These are phyloP conservation scores for Neotoma lepida DNA, from an alignment of 2,113 vertebrate species.

Conservation along the genomic window DNA sequence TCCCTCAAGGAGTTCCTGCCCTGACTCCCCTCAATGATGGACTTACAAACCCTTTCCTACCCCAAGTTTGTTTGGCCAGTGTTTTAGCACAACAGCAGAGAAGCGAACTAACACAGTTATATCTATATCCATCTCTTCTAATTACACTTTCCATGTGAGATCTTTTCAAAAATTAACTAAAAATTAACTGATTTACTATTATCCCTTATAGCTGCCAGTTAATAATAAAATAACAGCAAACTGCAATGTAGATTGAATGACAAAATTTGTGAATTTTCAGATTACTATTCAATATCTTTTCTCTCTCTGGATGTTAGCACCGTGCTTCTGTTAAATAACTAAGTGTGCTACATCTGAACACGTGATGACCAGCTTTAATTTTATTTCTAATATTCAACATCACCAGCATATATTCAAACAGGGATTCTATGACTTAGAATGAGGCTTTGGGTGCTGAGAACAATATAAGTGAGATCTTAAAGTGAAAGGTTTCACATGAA, in stretches of 20 bases:
- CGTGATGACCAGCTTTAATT: background rate
- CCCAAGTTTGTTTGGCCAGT: background rate
- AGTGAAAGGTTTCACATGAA: background rate
- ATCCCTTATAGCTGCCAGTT: background rate
- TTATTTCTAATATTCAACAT: background rate
- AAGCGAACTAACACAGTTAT: background rate
- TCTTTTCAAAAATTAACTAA: background rate
- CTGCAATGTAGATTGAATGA: background rate
- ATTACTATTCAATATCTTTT: background rate
- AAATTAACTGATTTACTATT: background rate
- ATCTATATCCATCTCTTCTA: background rate
- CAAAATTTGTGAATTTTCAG: constrained; percentile 1
- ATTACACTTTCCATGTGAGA: background rate
- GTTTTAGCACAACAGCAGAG: background rate
- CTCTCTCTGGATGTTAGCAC: background rate
- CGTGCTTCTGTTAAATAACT: background rate
- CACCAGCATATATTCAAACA: background rate
- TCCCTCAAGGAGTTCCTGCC: too few species aligned
- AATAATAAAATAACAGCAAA: background rate
- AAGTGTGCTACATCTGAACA: background rate
- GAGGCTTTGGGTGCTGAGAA: background rate
- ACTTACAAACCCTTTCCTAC: background rate
- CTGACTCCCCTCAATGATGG: background rate
- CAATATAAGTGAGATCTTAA: background rate
- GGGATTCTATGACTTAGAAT: background rate